Evolutionary conservation across 2,888 invertebrate genomes (phyloP).

Genomic region (Nemurella pictetii): DNA sequence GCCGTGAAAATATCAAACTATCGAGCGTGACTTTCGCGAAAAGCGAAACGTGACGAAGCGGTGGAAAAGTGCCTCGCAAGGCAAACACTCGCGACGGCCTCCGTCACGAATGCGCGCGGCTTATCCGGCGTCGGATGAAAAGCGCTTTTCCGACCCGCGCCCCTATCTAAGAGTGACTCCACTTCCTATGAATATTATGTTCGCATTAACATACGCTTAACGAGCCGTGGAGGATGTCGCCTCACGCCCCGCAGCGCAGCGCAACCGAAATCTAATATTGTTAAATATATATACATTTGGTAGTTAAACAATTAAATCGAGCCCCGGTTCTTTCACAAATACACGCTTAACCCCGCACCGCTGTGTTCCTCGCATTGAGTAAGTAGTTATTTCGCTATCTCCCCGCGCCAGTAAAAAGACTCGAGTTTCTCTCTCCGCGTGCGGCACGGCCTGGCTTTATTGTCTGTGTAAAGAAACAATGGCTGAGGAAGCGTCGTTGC

Average conservation of each 20-base stretch:
- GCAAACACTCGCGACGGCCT: not conserved
- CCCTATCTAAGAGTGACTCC: not conserved
- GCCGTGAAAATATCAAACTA: not conserved
- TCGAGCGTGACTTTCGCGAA: not conserved
- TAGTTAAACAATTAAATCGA: not conserved
- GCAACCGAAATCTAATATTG: constrained; percentile 7
- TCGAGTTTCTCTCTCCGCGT: not conserved
- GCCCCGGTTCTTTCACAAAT: not conserved
- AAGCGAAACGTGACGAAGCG: not conserved
- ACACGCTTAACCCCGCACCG: not conserved
- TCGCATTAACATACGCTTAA: constrained; percentile 13
- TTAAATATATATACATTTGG: not conserved
- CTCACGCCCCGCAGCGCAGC: not conserved
- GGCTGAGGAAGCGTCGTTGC: not conserved
- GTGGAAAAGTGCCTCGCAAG: too few species aligned
- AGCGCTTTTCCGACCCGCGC: not conserved
- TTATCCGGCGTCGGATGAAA: not conserved
- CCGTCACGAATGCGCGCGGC: not conserved
- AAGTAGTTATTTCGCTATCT: not conserved
- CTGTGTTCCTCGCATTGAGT: not conserved
- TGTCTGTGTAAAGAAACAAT: constrained; percentile 19
- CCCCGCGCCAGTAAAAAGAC: not conserved
- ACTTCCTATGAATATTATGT: constrained; percentile 17
- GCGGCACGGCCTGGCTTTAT: not conserved
- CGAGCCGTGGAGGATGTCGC: not conserved